Percentiles rank a stretch among this genome's conserved stretches.
These are phyloP conservation scores for Podarcis muralis DNA, from an alignment of 2,113 vertebrate species.

Conservation along the genomic window DNA sequence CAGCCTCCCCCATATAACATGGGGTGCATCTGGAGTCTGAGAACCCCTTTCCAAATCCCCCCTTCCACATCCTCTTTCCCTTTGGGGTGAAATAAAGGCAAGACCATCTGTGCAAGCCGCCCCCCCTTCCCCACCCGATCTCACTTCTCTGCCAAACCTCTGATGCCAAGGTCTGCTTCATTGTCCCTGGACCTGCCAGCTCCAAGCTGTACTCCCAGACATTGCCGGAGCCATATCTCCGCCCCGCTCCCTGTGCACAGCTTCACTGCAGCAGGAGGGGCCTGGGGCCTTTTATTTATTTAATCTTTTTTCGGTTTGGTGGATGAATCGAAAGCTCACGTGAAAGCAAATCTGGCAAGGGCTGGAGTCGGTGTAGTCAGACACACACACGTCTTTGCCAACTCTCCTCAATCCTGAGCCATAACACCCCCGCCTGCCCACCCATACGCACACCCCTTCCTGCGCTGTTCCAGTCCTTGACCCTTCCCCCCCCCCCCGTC, in stretches of 20 bases:
- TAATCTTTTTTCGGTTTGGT: background rate
- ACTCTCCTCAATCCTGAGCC: background rate
- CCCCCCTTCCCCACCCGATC: constrained; percentile 7
- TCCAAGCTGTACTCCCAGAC: constrained; percentile 19
- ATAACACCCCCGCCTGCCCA: background rate
- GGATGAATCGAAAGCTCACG: constrained; percentile 1
- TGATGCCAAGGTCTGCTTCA: constrained; percentile 30
- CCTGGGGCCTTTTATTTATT: constrained; percentile 18
- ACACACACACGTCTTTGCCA: background rate
- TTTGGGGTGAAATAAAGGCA: constrained; percentile 35
- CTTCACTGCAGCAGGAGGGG: constrained; percentile 23
- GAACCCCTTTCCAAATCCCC: constrained; percentile 2
- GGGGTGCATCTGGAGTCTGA: background rate
- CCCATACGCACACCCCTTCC: background rate
- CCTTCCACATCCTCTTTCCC: background rate
- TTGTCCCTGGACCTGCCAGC: constrained; percentile 20
- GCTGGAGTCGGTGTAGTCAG: background rate
- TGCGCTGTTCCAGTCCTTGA: background rate
- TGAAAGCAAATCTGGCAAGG: constrained; percentile 29
- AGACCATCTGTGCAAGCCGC: constrained; percentile 32
- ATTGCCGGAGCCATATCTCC: background rate
- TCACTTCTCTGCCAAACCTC: constrained; percentile 33
- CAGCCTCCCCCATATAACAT: background rate
- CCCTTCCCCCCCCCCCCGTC: background rate
- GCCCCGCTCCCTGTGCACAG: constrained; percentile 1